Evolutionary conservation across 2,797 vertebrate species (phyloP), one percentile per base, ranked within the genome.

Genomic region (Myripristis murdjan): DNA sequence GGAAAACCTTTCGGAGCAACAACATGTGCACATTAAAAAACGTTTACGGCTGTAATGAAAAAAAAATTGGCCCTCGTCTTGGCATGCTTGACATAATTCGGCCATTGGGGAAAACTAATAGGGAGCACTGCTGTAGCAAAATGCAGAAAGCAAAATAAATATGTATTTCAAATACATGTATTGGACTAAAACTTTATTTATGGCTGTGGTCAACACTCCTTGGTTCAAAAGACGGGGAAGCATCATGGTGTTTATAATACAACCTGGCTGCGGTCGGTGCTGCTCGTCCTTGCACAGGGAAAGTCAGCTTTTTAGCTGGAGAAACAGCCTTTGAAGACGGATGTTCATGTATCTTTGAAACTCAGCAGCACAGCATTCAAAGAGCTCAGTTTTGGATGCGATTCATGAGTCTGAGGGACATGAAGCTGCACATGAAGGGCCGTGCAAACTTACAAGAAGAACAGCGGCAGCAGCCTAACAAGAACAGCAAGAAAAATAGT

Each of bases 121-220:
- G n/a, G n/a, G n/a, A n/a, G n/a, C n/a, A n/a, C n/a, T n/a, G n/a
- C 63, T 64, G 68, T 64, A 53, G 35, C 63, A 59, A 83, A 83
- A 82, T 24, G 62, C 37, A 79, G 85, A 81, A 86, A 86, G 71
- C 87, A 83, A 84, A 89, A 87, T 83, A 85, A 79, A 82, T 72
- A 56, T 83, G 76, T 51, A 79, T 85, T 87, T 79, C 61, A 75
- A 75, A 64, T 58, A 70, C 53, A 33, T 37, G 47, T 61, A 78
- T 83, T 83, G 71, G 82, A 73, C 55, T 39, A 14, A 39, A 39
- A 39, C 33, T 51, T 20, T 56, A 75, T 83, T 73, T 75, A 73
- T 69, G 73, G 49, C 28, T 51, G 9, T 58, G 26, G 61, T 64
- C 69, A 77, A 77, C 67, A 58, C 35, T 20, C 75, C 64, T 75